A percentile compares a stretch with the other conserved stretches of the same genome.
Conservation (phyloP, 2,888 invertebrate genomes). For the Brachyptera putata region DNA sequence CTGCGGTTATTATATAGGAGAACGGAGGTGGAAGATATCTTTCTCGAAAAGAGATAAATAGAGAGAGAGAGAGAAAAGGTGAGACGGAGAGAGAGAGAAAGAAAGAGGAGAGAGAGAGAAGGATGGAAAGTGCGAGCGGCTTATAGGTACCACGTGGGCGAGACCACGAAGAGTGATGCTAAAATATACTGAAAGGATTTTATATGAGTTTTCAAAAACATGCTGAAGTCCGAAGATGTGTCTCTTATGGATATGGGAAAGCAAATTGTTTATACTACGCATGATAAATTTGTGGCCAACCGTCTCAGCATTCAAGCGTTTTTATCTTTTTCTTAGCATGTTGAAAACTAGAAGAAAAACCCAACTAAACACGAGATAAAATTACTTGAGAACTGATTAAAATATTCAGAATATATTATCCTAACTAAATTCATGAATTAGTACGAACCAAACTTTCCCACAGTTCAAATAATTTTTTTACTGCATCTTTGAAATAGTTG, state of each 20-base stretch:
- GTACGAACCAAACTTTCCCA: too few species aligned
- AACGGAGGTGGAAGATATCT: slow-evolving; percentile 25
- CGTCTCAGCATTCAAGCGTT: slow-evolving; percentile 6
- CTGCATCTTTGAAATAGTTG: too few species aligned
- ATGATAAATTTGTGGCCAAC: background rate
- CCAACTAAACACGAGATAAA: too few species aligned
- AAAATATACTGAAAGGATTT: slow-evolving; percentile 12
- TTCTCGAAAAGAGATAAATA: too few species aligned
- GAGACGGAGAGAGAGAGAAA: slow-evolving; percentile 28
- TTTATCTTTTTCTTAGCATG: too few species aligned
- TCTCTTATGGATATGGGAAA: background rate
- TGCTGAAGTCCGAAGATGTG: background rate
- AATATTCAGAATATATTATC: too few species aligned
- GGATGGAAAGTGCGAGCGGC: background rate
- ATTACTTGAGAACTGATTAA: too few species aligned
- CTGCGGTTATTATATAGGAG: slow-evolving; percentile 31
- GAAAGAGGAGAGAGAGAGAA: background rate
- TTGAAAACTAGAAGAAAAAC: too few species aligned
- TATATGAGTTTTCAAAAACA: background rate
- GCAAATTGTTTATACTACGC: background rate
- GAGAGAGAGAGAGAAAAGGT: slow-evolving; percentile 14
- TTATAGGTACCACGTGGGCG: slow-evolving; percentile 2
- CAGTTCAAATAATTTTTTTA: too few species aligned
- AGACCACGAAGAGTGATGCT: slow-evolving; percentile 8
- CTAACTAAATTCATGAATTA: too few species aligned